These are phyloP conservation scores for Stenodema calcarata DNA, from an alignment of 2,888 invertebrate species.

Conservation along the genomic window DNA sequence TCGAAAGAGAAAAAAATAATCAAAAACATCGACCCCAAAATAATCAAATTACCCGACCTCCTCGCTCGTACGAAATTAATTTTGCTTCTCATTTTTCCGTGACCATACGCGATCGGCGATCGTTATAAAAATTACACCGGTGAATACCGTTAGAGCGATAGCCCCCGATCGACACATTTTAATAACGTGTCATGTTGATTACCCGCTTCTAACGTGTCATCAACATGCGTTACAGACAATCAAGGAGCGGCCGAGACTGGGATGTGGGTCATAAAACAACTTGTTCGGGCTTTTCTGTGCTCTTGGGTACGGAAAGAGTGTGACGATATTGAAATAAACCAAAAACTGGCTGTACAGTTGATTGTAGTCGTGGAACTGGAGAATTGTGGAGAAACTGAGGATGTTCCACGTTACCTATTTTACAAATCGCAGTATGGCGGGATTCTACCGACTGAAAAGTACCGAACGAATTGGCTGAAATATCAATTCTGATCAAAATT, in stretches of 20 bases:
- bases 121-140: constrained; percentile 3
- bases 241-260: no score
- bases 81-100: background rate
- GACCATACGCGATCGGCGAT: background rate
- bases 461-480: no score
- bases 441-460: no score
- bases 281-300: background rate
- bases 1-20: no score
- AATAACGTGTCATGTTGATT: constrained; percentile 4
- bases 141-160: background rate
- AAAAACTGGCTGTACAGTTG: background rate
- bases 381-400: no score
- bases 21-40: background rate
- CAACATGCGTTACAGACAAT: no score
- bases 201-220: background rate
- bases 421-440: no score
- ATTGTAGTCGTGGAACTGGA: background rate
- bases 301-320: background rate
- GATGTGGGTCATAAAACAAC: background rate
- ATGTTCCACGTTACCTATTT: no score
- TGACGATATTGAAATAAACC: no score
- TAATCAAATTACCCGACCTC: background rate
- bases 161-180: constrained; percentile 7
- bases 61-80: background rate
- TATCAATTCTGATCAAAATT: no score